Conservation (phyloP, 2,888 invertebrate genomes). For the Xestia c-nigrum region DNA sequence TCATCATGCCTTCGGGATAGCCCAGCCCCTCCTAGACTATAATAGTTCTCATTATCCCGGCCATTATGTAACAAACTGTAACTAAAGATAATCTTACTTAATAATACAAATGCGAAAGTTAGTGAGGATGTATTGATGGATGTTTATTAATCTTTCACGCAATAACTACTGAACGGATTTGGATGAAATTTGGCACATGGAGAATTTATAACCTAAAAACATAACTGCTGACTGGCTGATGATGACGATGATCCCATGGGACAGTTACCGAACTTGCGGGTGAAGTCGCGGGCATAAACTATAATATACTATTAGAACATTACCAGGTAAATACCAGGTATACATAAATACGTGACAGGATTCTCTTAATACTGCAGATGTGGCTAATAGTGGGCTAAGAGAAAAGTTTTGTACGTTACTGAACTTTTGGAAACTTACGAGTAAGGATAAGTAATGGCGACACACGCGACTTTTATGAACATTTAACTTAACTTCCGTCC, state of each 20-base stretch:
- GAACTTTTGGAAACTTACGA: background rate
- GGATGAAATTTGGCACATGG: too few species aligned
- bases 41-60: background rate
- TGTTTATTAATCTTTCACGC: too few species aligned
- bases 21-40: background rate
- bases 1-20: background rate
- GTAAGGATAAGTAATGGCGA: constrained; percentile 5
- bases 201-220: too few species aligned
- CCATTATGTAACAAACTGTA: background rate
- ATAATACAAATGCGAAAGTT: too few species aligned
- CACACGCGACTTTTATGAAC: constrained; percentile 15
- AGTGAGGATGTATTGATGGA: too few species aligned
- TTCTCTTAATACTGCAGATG: background rate
- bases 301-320: background rate
- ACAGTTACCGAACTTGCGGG: too few species aligned
- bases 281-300: too few species aligned
- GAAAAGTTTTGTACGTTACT: constrained; percentile 18
- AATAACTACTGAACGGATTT: too few species aligned
- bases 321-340: background rate
- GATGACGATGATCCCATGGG: too few species aligned
- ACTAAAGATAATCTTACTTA: background rate
- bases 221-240: too few species aligned
- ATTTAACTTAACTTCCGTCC: background rate
- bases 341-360: background rate
- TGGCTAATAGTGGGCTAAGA: constrained; percentile 2